Evolutionary conservation across 1,140 invertebrate genomes (phyloP).

Genomic region (Drosophila ficusphila): DNA sequence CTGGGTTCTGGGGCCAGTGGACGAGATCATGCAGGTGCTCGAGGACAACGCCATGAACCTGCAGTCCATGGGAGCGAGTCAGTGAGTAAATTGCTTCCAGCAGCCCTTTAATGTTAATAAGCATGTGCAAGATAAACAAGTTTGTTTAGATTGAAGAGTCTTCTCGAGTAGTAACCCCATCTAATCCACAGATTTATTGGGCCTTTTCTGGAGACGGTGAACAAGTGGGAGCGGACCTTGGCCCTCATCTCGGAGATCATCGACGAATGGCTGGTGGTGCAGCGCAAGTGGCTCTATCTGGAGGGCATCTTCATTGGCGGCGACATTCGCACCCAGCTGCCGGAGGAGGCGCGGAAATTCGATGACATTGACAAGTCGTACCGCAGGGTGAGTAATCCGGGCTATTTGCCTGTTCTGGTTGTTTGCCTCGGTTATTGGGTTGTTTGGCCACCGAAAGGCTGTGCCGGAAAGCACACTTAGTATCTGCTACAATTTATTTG

Average conservation of each 20-base stretch:
- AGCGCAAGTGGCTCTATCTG: slow-evolving; percentile 95
- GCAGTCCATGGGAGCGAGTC: slow-evolving; percentile 95
- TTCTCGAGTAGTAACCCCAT: background rate
- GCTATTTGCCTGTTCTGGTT: slow-evolving; percentile 54
- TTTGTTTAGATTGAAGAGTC: too few relatives aligned
- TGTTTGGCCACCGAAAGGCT: slow-evolving; percentile 13
- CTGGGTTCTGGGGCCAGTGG: slow-evolving; percentile 90
- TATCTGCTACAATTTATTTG: slow-evolving; percentile 78
- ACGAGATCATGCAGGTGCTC: slow-evolving; percentile 91
- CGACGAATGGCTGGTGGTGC: slow-evolving; percentile 93
- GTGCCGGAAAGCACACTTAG: slow-evolving; percentile 45
- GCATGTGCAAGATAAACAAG: too few relatives aligned
- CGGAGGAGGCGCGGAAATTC: slow-evolving; percentile 94
- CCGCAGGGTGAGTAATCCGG: slow-evolving; percentile 86
- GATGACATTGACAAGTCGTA: slow-evolving; percentile 93
- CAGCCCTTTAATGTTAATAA: too few relatives aligned
- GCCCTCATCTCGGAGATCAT: slow-evolving; percentile 93
- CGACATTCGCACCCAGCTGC: slow-evolving; percentile 93
- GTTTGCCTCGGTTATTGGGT: slow-evolving; percentile 33
- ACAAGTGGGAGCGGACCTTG: slow-evolving; percentile 93
- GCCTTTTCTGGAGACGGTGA: slow-evolving; percentile 91
- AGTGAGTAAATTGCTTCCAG: too few relatives aligned
- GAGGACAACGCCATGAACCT: slow-evolving; percentile 96
- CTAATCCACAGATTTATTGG: slow-evolving; percentile 90
- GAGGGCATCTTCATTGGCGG: slow-evolving; percentile 95